Evolutionary conservation across 1,140 invertebrate species (phyloP), one percentile per base, ranked within the genome.

Genomic region (Drosophila hydei): DNA sequence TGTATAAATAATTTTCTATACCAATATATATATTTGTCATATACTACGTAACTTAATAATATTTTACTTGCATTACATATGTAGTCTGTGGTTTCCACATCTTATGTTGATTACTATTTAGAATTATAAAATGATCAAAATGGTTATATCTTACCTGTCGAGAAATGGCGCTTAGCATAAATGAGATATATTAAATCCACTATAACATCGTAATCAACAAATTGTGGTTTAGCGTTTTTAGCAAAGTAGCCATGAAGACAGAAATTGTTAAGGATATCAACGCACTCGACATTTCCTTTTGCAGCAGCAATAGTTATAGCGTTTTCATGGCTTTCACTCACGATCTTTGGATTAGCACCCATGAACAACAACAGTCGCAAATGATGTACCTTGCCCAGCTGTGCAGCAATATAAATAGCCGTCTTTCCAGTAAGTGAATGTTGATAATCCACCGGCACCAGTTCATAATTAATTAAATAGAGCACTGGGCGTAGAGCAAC

Each of bases 331-430:
- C 95, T 94, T 2, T 92, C 92, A 4, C 95, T 92, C 25, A 92
- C 92, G 0, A 96, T 74, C 54, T 93, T 93, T 1, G 95, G 91
- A 91, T 95, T 94, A 2, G 96, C 95, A 9, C 95, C 95, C 36
- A 95, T 89, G 54, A 92, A 93, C 3, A 96, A 81, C 4, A 96
- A 84, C 58, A 94, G 92, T 61, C 95, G 94, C 0, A 95, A 93
- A 21, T 93, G 92, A 27, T 93, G 92, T 7, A 93, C 62, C 58
- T 93, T 93, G 12, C 95, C 95, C 58, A 94, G 90, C 6, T 94
- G 94, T 18, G 95, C 93, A 6, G 95, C 95, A 5, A 95, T 94
- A 93, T 96, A 96, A n/a, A 96, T 91, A 0, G 95, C 92, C 12
- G 95, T 95, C 1, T 94, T 93, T 25, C 93, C 93, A 1, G 94